Percentiles rank a stretch among this genome's conserved stretches.
These are phyloP conservation scores for Syrmaticus mikado DNA, from an alignment of 2,113 vertebrate genomes.

Conservation along the genomic window DNA sequence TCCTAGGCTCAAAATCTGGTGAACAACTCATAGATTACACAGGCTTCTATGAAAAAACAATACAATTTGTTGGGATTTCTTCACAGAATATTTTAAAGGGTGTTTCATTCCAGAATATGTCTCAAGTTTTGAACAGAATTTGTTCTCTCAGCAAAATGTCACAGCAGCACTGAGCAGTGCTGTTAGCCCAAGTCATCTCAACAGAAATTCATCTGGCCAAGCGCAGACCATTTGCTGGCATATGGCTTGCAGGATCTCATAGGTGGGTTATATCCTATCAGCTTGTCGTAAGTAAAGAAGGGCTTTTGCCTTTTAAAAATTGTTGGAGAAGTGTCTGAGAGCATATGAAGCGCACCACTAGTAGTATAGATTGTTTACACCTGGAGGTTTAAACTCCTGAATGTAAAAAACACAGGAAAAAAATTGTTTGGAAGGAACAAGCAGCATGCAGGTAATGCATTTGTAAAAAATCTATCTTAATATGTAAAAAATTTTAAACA, in stretches of 20 bases:
- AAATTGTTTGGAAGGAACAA: not conserved
- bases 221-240: not conserved
- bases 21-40: not conserved
- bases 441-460: not conserved
- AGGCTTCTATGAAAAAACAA: not conserved
- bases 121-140: not conserved
- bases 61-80: not conserved
- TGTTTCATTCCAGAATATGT: accelerated
- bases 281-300: not conserved
- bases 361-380: not conserved
- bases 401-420: not conserved
- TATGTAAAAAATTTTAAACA: not conserved
- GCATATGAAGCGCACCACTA: not conserved
- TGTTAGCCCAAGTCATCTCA: not conserved
- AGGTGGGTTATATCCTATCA: not conserved
- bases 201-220: not conserved
- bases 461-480: not conserved
- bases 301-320: not conserved
- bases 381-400: not conserved
- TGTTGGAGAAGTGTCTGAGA: not conserved
- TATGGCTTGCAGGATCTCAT: not conserved
- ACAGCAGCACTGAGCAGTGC: accelerated
- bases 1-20: not conserved
- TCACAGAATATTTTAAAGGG: not conserved
- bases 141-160: not conserved